A percentile compares a stretch with the other conserved stretches of the same genome.
Conservation (phyloP, 2,888 invertebrate species). For the Caenorhabditis sp. region DNA sequence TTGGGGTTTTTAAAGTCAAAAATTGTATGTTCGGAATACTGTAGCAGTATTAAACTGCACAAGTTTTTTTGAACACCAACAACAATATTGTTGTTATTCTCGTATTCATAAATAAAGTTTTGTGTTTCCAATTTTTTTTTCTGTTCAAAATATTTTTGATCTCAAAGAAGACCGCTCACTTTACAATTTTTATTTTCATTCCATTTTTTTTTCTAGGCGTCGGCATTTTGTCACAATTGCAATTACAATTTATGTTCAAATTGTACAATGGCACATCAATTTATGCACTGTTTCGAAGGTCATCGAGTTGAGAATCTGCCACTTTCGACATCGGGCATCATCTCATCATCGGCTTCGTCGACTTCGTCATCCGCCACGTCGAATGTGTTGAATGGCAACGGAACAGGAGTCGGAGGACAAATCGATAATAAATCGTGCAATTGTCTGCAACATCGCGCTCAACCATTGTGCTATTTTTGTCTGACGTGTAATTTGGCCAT, state of each 20-base stretch:
- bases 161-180: not conserved
- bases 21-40: not conserved
- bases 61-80: no score
- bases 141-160: not conserved
- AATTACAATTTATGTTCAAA: conserved; percentile 93
- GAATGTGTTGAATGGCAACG: not conserved
- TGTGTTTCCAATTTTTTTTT: not conserved
- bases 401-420: no score
- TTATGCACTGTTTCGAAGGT: conserved; percentile 96
- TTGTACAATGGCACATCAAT: conserved; percentile 98
- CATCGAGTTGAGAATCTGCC: conserved; percentile 62
- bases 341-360: conserved; percentile 29
- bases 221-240: conserved; percentile 78
- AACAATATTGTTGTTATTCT: no score
- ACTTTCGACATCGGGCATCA: not conserved
- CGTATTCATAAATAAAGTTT: no score
- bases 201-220: conserved; percentile 35
- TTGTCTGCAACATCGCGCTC: conserved; percentile 74
- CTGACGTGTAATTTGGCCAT: conserved; percentile 89
- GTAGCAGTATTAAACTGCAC: no score
- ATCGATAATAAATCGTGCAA: conserved; percentile 14
- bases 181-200: not conserved
- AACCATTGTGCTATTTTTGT: conserved; percentile 91
- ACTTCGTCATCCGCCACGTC: conserved; percentile 22
- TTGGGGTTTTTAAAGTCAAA: not conserved